Base-by-base conservation (phyloP, 2,797 vertebrate genomes). In the Molossus molossus region DNA sequence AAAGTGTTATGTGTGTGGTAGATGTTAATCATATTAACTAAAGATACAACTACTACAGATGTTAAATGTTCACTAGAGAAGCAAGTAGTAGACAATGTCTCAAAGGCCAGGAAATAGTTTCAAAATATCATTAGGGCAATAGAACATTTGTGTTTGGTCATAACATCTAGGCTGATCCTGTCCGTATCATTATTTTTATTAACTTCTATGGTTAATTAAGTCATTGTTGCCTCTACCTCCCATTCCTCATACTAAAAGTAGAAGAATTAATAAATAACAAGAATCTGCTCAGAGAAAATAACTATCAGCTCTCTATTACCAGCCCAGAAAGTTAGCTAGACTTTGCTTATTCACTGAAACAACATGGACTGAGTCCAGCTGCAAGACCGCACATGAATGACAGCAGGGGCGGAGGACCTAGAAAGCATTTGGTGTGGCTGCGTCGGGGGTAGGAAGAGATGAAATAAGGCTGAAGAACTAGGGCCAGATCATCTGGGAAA, bases 161-260 rank as follows among this genome's bases (percentile, higher is more conserved):
- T 18, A 65, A 91, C 7, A 83, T 76, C 82, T 65, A 73, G 65
- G 27, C 69, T 93, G 20, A 33, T 75, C 48, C 4, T 58, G 20
- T 94, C 12, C 6, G 17, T 53, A 53, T 1, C 18, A 73, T 91
- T 84, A 76, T 62, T 90, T 95, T 87, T 87, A 90, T 84, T 91
- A 76, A 18, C 3, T 14, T 40, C 62, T 33, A 50, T 18, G 72
- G 3, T 67, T 81, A 57, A 3, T 53, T 85, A 60, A 40, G 20
- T 37, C 29, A 90, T 79, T 80, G 69, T 5, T 77, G 9, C 21
- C 11, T 87, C 18, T 20, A 12, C 20, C 13, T 87, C 40, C 50
- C 48, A 75, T 20, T 86, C 45, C n/a, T 55, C 6, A 53, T 5
- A 94, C 17, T n/a, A 73, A 67, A 55, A 37, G 11, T 13, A 89